A percentile compares a stretch with the other conserved stretches of the same genome.
These are phyloP conservation scores for Spinus olivaceus DNA, from an alignment of 2,797 vertebrate genomes.

Conservation along the genomic window DNA sequence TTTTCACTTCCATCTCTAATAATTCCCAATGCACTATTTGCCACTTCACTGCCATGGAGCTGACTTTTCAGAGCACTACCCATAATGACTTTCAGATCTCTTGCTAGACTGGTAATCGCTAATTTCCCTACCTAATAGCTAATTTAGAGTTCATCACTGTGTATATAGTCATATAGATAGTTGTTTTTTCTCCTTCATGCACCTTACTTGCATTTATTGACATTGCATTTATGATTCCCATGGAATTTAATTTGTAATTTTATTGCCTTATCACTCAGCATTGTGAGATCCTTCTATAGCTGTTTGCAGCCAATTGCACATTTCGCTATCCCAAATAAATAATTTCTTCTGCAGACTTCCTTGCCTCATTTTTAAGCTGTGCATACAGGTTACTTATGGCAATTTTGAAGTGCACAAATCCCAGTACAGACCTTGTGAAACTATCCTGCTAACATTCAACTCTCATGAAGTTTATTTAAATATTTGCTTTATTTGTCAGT, in stretches of 20 bases:
- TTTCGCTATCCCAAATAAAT: neutral
- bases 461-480: neutral
- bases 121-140: neutral
- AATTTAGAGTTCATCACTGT: conserved; percentile 4
- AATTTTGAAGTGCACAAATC: neutral
- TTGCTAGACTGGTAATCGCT: neutral
- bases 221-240: conserved; percentile 11
- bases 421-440: neutral
- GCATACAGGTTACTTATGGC: neutral
- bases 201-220: conserved; percentile 29
- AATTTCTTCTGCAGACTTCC: neutral
- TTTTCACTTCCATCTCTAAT: neutral
- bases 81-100: neutral
- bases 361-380: neutral
- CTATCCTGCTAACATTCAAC: fast-evolving
- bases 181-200: neutral
- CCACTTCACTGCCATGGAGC: neutral
- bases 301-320: neutral
- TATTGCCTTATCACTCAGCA: neutral
- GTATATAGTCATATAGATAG: neutral
- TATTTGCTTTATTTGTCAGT: neutral
- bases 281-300: neutral
- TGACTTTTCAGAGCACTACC: neutral
- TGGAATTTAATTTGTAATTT: neutral
- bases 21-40: neutral